Conservation (phyloP, 2,113 vertebrate genomes). For the Smithornis capensis region DNA sequence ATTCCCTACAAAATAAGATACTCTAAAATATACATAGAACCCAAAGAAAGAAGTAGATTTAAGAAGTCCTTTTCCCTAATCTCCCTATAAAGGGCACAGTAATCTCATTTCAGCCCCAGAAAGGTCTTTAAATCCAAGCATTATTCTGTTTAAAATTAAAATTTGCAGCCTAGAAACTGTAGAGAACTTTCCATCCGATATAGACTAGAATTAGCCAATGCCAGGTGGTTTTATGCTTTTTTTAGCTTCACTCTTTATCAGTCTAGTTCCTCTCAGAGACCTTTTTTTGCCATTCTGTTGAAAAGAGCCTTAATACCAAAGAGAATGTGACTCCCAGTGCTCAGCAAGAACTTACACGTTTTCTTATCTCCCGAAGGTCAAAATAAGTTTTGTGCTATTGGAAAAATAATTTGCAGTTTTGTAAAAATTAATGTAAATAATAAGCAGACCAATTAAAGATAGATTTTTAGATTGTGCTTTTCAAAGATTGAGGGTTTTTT, state of each 20-base stretch:
- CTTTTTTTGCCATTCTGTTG: neutral
- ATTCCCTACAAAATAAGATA: neutral
- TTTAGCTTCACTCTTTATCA: neutral
- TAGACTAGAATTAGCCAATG: neutral
- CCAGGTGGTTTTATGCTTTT: neutral
- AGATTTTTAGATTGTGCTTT: neutral
- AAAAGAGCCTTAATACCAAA: neutral
- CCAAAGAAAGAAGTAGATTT: neutral
- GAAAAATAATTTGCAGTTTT: neutral
- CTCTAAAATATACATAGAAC: neutral
- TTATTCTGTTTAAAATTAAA: neutral
- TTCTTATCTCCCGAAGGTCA: neutral
- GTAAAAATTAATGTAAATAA: neutral
- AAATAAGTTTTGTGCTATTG: neutral
- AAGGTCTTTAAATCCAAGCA: neutral
- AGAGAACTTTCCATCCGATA: neutral
- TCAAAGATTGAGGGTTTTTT: neutral
- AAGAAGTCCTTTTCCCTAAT: neutral
- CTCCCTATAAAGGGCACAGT: neutral
- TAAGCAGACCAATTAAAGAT: neutral
- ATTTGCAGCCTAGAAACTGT: neutral
- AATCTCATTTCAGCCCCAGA: neutral
- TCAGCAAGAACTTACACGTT: neutral
- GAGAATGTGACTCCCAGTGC: neutral
- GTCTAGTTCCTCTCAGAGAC: neutral